phyloP scores from a whole-genome alignment of 2,797 vertebrate genomes.

The Gambusia yucatana region DNA sequence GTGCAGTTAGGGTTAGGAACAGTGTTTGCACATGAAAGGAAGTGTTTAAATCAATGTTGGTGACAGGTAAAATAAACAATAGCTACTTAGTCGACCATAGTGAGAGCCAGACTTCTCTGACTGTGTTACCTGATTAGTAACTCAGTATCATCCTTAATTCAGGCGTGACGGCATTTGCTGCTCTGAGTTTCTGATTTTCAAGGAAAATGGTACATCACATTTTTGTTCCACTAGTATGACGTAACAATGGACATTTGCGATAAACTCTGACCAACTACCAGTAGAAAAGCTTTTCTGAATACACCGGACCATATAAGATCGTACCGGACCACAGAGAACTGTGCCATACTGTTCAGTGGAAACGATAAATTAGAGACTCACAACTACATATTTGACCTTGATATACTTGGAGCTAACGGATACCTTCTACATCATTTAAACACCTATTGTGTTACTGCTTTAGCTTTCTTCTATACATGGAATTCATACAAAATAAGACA shows the following conservation, averaged over 20 bases:
- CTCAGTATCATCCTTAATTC: neutral
- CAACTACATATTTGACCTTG: neutral
- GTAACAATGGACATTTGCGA: neutral
- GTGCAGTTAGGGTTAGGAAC: neutral
- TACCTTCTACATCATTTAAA: neutral
- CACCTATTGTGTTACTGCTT: neutral
- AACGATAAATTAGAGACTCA: neutral
- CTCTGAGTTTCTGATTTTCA: neutral
- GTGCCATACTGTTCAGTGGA: neutral
- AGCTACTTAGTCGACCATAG: neutral
- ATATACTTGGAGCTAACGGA: neutral
- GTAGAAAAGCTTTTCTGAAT: neutral
- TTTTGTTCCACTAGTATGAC: neutral
- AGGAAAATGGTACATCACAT: neutral
- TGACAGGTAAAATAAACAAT: neutral
- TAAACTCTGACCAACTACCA: neutral
- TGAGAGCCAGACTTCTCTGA: neutral
- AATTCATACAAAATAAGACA: neutral
- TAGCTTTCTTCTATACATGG: neutral
- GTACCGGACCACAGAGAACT: neutral
- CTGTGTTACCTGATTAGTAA: neutral
- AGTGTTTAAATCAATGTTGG: no score
- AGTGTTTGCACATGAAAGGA: neutral
- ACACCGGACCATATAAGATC: neutral
- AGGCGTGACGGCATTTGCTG: neutral